Evolutionary conservation across 2,888 invertebrate species (phyloP).

Genomic region (Deilephila porcellus): DNA sequence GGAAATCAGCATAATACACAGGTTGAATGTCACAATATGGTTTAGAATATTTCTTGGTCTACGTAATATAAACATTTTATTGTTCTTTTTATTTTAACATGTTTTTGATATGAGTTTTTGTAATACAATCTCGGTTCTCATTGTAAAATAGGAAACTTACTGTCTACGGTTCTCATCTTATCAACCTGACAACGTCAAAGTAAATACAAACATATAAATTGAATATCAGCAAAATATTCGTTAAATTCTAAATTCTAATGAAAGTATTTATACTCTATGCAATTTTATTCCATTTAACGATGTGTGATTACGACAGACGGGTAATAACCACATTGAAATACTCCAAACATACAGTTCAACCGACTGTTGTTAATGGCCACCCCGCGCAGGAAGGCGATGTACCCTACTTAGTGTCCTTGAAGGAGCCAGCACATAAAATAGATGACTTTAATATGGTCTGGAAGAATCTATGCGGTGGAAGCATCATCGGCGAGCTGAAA

Average conservation of each 20-base stretch:
- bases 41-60: neutral
- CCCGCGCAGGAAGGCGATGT: conserved; percentile 52
- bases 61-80: neutral
- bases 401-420: conserved; percentile 68
- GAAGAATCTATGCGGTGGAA: conserved; percentile 67
- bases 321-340: conserved; percentile 64
- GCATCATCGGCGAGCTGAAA: conserved; percentile 55
- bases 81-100: too few species aligned
- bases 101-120: too few species aligned
- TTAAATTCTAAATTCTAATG: conserved; percentile 42
- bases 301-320: conserved; percentile 51
- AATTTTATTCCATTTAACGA: conserved; percentile 39
- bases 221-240: neutral
- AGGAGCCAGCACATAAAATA: conserved; percentile 46
- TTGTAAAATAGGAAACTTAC: too few species aligned
- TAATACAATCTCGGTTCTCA: too few species aligned
- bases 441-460: conserved; percentile 44
- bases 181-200: neutral
- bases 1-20: too few species aligned
- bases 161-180: neutral
- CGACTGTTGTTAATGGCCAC: conserved; percentile 59
- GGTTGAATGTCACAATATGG: too few species aligned
- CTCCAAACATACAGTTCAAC: conserved; percentile 52
- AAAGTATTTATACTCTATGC: conserved; percentile 41
- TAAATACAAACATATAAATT: neutral